These are phyloP conservation scores for Clunio marinus DNA, from an alignment of 2,888 invertebrate genomes.

Conservation along the genomic window DNA sequence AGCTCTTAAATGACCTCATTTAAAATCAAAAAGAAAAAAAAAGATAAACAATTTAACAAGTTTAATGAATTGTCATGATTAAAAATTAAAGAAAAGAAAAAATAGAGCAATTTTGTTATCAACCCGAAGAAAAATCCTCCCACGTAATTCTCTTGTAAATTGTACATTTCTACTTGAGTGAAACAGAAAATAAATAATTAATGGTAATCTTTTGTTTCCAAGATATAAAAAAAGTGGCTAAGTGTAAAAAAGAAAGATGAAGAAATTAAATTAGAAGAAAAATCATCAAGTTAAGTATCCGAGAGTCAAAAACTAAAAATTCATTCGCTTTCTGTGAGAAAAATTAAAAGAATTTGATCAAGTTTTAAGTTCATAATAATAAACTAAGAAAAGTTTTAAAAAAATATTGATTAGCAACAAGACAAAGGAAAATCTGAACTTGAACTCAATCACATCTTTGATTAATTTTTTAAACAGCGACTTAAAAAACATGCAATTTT, in stretches of 20 bases:
- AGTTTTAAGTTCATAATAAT: no score
- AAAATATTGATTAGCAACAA: no score
- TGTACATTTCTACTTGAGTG: constrained; percentile 29
- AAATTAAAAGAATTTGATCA: neutral
- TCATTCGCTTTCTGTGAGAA: no score
- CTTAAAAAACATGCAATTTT: constrained; percentile 24
- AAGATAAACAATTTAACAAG: neutral
- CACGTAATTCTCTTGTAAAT: constrained; percentile 12
- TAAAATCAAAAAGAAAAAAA: neutral
- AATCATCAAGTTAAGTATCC: neutral
- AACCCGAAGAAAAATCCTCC: neutral
- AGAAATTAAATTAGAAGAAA: constrained; percentile 3
- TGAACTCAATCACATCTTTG: no score
- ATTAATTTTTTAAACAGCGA: no score
- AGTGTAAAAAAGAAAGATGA: constrained; percentile 11
- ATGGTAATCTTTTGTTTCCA: neutral
- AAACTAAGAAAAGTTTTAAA: no score
- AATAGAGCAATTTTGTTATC: constrained; percentile 4
- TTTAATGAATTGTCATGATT: no score
- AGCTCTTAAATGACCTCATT: neutral
- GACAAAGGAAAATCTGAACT: no score
- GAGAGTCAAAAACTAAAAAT: no score
- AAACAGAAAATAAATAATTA: no score
- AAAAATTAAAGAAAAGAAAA: no score
- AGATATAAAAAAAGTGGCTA: neutral